These are phyloP conservation scores for Neolamprologus toae DNA, from an alignment of 2,113 vertebrate genomes.

Conservation along the genomic window DNA sequence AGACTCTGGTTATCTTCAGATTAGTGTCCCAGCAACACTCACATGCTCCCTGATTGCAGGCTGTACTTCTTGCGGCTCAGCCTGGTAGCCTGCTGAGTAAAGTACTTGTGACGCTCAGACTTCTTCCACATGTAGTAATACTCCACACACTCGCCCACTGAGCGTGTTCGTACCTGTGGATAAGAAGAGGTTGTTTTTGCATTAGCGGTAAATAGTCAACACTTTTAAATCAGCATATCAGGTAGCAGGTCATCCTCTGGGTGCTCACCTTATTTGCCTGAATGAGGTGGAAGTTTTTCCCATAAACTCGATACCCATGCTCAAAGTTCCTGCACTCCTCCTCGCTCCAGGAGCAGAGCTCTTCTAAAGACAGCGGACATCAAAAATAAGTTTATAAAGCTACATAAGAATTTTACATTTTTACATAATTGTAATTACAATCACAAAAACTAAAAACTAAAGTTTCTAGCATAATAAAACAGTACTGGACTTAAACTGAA, in stretches of 20 bases:
- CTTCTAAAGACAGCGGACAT: conserved; percentile 62
- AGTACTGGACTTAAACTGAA: neutral
- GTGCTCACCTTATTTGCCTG: conserved; percentile 90
- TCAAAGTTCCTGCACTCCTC: conserved; percentile 92
- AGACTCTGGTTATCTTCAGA: neutral
- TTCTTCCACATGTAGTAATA: conserved; percentile 99
- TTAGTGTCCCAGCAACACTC: conserved; percentile 54
- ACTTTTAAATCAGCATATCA: neutral
- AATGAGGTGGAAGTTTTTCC: conserved; percentile 96
- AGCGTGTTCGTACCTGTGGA: conserved; percentile 87
- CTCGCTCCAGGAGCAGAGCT: conserved; percentile 90
- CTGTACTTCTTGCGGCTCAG: conserved; percentile 85
- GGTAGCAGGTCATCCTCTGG: neutral
- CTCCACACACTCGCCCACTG: conserved; percentile 91
- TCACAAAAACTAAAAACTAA: neutral
- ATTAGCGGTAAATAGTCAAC: neutral
- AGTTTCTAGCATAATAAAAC: neutral
- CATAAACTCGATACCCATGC: conserved; percentile 90
- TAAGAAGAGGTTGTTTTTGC: neutral
- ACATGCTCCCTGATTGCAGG: conserved; percentile 80
- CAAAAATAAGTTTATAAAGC: rapidly evolving
- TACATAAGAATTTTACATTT: neutral
- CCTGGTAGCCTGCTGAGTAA: conserved; percentile 85
- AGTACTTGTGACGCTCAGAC: conserved; percentile 87
- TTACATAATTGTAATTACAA: neutral